These are phyloP conservation scores for Euborellia annulipes DNA, from an alignment of 1,140 invertebrate genomes.

Conservation along the genomic window DNA sequence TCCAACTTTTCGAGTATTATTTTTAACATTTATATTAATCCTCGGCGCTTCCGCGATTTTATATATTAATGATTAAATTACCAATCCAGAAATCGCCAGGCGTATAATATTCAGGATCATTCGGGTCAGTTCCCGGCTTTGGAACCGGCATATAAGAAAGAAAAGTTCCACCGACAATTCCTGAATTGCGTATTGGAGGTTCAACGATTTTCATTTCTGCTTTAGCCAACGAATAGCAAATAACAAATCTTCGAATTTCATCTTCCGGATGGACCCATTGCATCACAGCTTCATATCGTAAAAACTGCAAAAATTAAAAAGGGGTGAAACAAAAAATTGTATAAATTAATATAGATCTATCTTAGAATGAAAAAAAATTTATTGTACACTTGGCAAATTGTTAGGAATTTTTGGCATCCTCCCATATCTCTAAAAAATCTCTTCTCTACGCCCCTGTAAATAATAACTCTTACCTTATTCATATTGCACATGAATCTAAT, in stretches of 20 bases:
- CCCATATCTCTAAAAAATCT: too few relatives aligned
- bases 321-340: conserved; percentile 3
- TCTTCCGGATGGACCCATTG: conserved; percentile 52
- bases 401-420: too few relatives aligned
- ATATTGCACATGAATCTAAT: conserved; percentile 44
- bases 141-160: conserved; percentile 45
- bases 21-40: too few relatives aligned
- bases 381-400: too few relatives aligned
- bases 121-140: conserved; percentile 42
- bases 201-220: conserved; percentile 44
- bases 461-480: conserved; percentile 30
- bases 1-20: too few relatives aligned
- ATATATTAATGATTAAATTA: conserved; percentile 9
- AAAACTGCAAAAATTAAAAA: conserved; percentile 21
- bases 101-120: conserved; percentile 44
- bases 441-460: too few relatives aligned
- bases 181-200: conserved; percentile 43
- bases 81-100: conserved; percentile 47
- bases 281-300: conserved; percentile 46
- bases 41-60: too few relatives aligned
- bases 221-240: conserved; percentile 47
- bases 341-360: background rate
- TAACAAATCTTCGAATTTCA: conserved; percentile 39
- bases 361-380: too few relatives aligned
- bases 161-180: conserved; percentile 51